Conservation (phyloP, 2,888 invertebrate species). For the Lasius fuliginosus region DNA sequence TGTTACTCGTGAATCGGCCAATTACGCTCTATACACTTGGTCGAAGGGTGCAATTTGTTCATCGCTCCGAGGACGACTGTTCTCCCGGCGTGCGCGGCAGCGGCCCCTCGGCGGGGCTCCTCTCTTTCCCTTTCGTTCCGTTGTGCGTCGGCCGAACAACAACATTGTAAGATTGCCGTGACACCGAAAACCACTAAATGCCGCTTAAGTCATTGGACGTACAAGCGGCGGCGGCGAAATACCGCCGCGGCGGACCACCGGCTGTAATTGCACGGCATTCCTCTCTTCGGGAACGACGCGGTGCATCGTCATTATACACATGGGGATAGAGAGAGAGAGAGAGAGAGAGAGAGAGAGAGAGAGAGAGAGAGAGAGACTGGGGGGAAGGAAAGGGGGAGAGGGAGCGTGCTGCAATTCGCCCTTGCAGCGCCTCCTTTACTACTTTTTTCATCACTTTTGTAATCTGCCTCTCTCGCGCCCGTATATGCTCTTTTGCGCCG, state of each 20-base stretch:
- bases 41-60: conserved; percentile 73
- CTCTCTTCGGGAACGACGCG: conserved; percentile 63
- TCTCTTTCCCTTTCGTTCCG: conserved; percentile 41
- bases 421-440: conserved; percentile 62
- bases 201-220: conserved; percentile 76
- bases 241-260: conserved; percentile 64
- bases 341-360: not conserved
- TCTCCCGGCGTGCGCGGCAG: conserved; percentile 66
- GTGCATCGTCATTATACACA: conserved; percentile 74
- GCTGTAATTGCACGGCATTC: conserved; percentile 77
- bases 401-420: conserved; percentile 67
- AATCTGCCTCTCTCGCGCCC: conserved; percentile 57
- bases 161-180: conserved; percentile 64
- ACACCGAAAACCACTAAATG: conserved; percentile 77
- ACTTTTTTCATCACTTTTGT: conserved; percentile 60
- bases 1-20: conserved; percentile 67
- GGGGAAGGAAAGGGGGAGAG: too few relatives aligned
- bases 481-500: conserved; percentile 43
- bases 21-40: conserved; percentile 63
- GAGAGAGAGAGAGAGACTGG: too few relatives aligned
- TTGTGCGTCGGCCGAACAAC: conserved; percentile 49
- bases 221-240: conserved; percentile 58
- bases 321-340: conserved; percentile 32
- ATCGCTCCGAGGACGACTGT: conserved; percentile 67
- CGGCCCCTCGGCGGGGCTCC: conserved; percentile 62